Base-by-base conservation (phyloP, 2,888 invertebrate species). In the Euplagia quadripunctaria region DNA sequence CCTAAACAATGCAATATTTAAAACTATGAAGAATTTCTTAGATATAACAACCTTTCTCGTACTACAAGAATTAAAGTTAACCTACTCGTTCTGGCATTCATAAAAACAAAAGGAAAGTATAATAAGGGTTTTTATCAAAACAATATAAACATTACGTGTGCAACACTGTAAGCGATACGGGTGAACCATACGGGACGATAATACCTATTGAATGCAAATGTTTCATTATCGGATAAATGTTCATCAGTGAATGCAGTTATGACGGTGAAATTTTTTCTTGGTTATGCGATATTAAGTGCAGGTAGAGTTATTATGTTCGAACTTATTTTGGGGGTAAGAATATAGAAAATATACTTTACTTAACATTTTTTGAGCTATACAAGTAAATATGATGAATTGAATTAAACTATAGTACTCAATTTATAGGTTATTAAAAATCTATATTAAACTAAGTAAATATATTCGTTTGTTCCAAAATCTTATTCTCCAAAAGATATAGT, bases 101-200 rank as follows among this genome's bases (percentile, higher is more conserved):
- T 61, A 61, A 31, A 61, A 31, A 11, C 31, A 31, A 61, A 61
- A 61, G 31, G 61, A 61, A 61, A 61, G 61, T 31, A 61, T 20
- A 58, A 58, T 58, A 58, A 58, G 20, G 12, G 58, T 64, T 64
- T 20, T 64, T 64, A 64, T 42, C 64, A 43, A 64, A 61, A 43
- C 14, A 14, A 68, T 46, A 61, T 14, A 61, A 31, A 61, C 61
- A 31, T 61, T 31, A 31, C 61, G 61, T 14, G 12, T 5, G 14
- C 61, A 69, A 64, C 43, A 64, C 11, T 64, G 64, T 64, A 64
- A 42, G 43, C 11, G 58, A 70, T 70, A 70, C 69, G 69, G 69
- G 63, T 31, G 14, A 7, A 9, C 5, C 43, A 67, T 74, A 70
- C 70, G 73, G 70, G 73, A 49, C 51, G 73, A 70, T 66, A 71